Base-by-base conservation (phyloP, 2,113 vertebrate species). In the Hirundichthys speculiger region DNA sequence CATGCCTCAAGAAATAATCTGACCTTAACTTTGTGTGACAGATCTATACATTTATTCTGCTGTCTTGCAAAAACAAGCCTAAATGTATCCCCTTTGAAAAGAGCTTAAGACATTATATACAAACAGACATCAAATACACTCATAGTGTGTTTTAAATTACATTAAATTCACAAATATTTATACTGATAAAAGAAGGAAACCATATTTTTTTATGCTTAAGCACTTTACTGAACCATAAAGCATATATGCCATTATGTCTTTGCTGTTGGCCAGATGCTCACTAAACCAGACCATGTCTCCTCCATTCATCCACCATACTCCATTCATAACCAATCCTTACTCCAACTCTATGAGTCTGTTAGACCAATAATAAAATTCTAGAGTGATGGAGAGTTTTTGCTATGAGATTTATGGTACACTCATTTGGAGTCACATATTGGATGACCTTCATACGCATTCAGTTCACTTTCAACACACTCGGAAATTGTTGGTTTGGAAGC, bases 401-500 rank as follows among this genome's bases (percentile, higher is more conserved):
- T 49, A 56, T 46, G 42, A 74, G 83, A 88, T 90, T 92, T 89
- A 77, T 90, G 75, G 75, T 55, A 34, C 25, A 43, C 30, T 54
- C 68, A 60, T 89, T 90, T 85, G 69, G 83, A 60, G 74, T 67
- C 70, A 70, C 80, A 83, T 85, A 90, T 82, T 90, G 84, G 86
- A 81, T 14, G 50, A 58, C 38, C 64, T 85, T 82, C 84, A 84
- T 19, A 51, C 78, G 71, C 24, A 15, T n/a, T 56, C 25, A 38
- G 52, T 68, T 65, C 73, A 76, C 67, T 61, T 73, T 86, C 78
- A 64, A 63, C 73, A 30, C 62, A 45, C 38, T 69, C 67, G 89
- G 88, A 92, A 85, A 70, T 84, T 62, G 91, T 92, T 71, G 73
- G 74, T 91, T n/a, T 75, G 73, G 64, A 84, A 73, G 65, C 25